Base-by-base conservation (phyloP, 2,113 vertebrate species). In the Rhabdomys dilectus region DNA sequence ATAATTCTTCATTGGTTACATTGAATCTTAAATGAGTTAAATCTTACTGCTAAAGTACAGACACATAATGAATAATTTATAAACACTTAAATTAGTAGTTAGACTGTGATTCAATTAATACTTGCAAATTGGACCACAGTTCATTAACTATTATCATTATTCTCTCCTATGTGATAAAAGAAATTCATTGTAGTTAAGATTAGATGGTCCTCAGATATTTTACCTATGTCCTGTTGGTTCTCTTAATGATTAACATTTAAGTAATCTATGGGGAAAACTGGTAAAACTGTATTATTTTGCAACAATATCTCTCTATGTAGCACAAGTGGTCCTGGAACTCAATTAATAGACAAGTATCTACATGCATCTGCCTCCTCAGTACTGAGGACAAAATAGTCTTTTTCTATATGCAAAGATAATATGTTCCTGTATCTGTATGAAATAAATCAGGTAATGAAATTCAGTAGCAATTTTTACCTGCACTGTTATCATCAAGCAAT, bases 71-170 rank as follows among this genome's bases (percentile, higher is more conserved):
- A 91, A 64, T 68, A 93, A 81, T n/a, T 94, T 73, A 70, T 78
- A 91, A 95, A 89, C n/a, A 93, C 9, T 91, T 91, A 91, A 87
- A 78, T 81, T 56, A 72, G 66, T 93, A 39, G 17, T 29, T 93
- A 21, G 51, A 94, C 86, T 78, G 45, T 91, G 36, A 66, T 4
- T 89, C 17, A 93, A 95, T 96, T 94, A 77, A 19, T 88, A 78
- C 94, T 96, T 91, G n/a, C 5, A 94, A 82, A 95, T 3, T 73
- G 39, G 8, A 89, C 5, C 29, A n/a, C 29, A 91, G 51, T 91
- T 96, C 17, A 95, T 73, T 93, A 68, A 86, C 10, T 45, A 68
- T 39, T 91, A 77, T 91, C 51, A 48, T 73, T 21, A 94, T 95
- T 95, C 84, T 97, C 13, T 81, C 66, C 22, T 89, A 39, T 87